Evolutionary conservation across 2,888 invertebrate genomes (phyloP), one percentile per base, ranked within the genome.

Genomic region (Sarcophaga subvicina): DNA sequence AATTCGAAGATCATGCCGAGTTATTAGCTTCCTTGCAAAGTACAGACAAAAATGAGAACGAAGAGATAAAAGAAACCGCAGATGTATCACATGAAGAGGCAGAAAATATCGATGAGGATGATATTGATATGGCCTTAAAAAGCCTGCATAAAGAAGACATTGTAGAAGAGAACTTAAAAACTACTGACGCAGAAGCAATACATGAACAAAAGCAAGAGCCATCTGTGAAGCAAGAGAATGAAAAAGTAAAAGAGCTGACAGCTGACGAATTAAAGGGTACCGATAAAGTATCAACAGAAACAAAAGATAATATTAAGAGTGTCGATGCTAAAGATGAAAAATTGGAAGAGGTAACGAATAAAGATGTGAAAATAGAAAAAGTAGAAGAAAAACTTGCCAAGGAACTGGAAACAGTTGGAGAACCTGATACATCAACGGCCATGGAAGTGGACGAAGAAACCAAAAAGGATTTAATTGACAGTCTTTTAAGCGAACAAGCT

Each of bases 21-120:
- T 62, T 83, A 27, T 72, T 85, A 14, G 84, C 78, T 45, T 88
- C 89, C n/a, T 94, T 94, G 90, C 66, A 83, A 67, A 93, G 94
- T 86, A 93, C 94, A 45, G 93, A 85, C 0, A 84, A 82, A 76
- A 54, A 72, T 11, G 70, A 80, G 6, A 0, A 45, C 3, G 77
- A 75, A 20, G 64, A 83, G 27, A 8, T n/a, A 25, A 71, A 72
- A n/a, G 76, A 80, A 22, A 75, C 79, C 2, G 37, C 27, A 1
- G 70, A 69, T 37, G 20, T 20, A 8, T n/a, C 76, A 4, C 54
- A 1, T 17, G 76, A 64, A 12, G 71, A 77, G 11, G 87, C 86
- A 12, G 54, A 76, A 60, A 87, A 86, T 60, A 75, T 82, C 1
- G 88, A 86, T 5, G 91, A 90, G 80, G 92, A 93, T 86, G 90